phyloP scores from a whole-genome alignment of 2,888 invertebrate species.

The Drosophila nr. medialis region DNA sequence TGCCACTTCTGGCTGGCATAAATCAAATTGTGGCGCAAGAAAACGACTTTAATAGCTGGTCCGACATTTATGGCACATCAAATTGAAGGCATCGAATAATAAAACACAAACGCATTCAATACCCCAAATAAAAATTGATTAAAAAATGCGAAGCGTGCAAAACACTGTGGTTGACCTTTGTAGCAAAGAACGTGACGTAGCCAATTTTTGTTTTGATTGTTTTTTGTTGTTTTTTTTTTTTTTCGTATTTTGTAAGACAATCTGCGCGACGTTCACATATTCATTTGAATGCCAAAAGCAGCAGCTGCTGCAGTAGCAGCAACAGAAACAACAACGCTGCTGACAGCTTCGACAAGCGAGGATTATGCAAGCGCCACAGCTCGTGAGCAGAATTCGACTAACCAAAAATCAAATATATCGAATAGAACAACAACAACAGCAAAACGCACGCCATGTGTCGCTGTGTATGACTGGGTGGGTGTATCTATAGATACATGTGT shows the following conservation, averaged over 20 bases:
- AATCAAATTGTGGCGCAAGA: conserved; percentile 53
- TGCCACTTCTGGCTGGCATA: conserved; percentile 30
- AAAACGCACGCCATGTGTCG: conserved; percentile 63
- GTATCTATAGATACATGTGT: conserved; percentile 42
- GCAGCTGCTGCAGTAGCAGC: conserved; percentile 60
- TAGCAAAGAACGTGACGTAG: conserved; percentile 42
- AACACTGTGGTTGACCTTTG: conserved; percentile 54
- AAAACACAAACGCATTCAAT: conserved; percentile 2
- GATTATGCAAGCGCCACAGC: conserved; percentile 75
- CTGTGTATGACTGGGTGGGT: conserved; percentile 23
- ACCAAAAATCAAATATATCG: conserved; percentile 42
- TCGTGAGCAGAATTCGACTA: conserved; percentile 33
- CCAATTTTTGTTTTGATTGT: conserved; percentile 26
- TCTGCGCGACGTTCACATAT: conserved; percentile 65
- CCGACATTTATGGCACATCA: conserved; percentile 41
- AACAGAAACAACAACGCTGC: conserved; percentile 40
- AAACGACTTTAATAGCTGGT: conserved; percentile 40
- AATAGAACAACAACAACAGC: conserved; percentile 33
- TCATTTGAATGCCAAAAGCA: conserved; percentile 78
- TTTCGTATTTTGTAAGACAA: conserved; percentile 42
- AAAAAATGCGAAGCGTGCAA: conserved; percentile 47
- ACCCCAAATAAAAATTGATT: conserved; percentile 29
- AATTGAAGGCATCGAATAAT: conserved; percentile 15
- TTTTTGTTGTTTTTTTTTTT: conserved; percentile 20
- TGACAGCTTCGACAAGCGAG: conserved; percentile 73